phyloP scores from a whole-genome alignment of 64 coral and sea anemone genomes.

The Actinia tenebrosa region DNA sequence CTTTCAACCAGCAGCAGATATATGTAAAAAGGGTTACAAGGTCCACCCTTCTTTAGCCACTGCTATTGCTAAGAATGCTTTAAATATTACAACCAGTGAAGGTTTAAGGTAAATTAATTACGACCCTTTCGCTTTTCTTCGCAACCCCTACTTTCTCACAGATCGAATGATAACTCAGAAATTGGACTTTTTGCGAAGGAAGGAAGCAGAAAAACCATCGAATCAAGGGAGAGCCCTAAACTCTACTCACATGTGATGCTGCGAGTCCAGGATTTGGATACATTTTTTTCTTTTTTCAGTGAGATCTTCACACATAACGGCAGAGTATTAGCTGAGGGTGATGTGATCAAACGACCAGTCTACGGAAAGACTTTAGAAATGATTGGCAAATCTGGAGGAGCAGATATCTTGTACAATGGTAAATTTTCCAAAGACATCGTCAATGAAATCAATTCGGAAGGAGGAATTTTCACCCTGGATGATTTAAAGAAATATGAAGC shows the following conservation, averaged over 20 bases:
- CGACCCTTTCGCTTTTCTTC: neutral
- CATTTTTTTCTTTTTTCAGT: neutral
- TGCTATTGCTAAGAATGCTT: slow-evolving; percentile 55
- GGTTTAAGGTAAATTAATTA: slow-evolving; percentile 28
- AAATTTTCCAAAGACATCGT: slow-evolving; percentile 22
- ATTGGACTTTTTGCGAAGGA: too few species aligned
- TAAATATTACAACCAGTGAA: slow-evolving; percentile 40
- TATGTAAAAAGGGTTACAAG: slow-evolving; percentile 41
- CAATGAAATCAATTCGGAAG: slow-evolving; percentile 30
- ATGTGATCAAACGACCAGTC: slow-evolving; percentile 35
- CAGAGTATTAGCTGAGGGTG: slow-evolving; percentile 29
- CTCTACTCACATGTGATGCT: too few species aligned
- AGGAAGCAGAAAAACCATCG: too few species aligned
- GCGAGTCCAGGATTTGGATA: too few species aligned
- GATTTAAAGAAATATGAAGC: slow-evolving; percentile 45
- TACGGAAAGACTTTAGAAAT: slow-evolving; percentile 44
- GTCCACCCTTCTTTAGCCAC: slow-evolving; percentile 38
- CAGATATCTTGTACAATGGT: slow-evolving; percentile 55
- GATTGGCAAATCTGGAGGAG: slow-evolving; percentile 43
- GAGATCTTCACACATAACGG: slow-evolving; percentile 47
- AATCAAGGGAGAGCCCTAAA: too few species aligned
- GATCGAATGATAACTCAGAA: too few species aligned
- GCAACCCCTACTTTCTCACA: neutral
- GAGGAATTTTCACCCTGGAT: slow-evolving; percentile 31
- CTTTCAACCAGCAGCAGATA: slow-evolving; percentile 60